Conservation (phyloP, 2,888 invertebrate species). For the Philereme vetulata region DNA sequence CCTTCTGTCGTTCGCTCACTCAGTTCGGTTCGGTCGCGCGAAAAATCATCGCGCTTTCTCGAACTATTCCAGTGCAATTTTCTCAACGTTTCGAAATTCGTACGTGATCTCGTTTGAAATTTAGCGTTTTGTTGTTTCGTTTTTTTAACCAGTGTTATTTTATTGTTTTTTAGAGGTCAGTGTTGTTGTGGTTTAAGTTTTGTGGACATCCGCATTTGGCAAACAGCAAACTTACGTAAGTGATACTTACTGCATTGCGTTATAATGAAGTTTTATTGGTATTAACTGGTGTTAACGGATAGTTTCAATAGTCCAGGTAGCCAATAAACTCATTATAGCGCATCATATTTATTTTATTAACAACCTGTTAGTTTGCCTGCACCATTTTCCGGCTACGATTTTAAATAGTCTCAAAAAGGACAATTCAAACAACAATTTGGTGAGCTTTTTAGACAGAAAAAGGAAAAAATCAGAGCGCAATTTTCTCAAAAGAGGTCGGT, state of each 20-base stretch:
- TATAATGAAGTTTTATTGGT: conserved; percentile 41
- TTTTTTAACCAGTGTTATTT: conserved; percentile 40
- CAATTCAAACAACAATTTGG: conserved; percentile 6
- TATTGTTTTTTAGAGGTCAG: conserved; percentile 49
- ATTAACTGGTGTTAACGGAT: background rate
- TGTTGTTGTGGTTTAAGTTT: conserved; percentile 52
- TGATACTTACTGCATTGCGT: conserved; percentile 78
- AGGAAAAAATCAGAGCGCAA: conserved; percentile 38
- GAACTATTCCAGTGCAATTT: conserved; percentile 68
- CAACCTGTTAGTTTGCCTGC: background rate
- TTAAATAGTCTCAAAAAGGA: background rate
- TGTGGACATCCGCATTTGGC: conserved; percentile 57
- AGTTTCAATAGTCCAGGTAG: background rate
- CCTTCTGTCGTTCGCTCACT: conserved; percentile 49
- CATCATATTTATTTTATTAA: background rate
- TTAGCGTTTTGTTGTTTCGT: conserved; percentile 46
- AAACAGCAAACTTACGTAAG: conserved; percentile 79
- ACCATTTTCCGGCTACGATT: background rate
- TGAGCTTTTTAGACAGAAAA: conserved; percentile 31
- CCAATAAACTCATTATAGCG: background rate
- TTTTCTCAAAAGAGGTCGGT: conserved; percentile 40
- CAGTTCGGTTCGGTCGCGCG: conserved; percentile 34
- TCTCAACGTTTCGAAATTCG: conserved; percentile 48
- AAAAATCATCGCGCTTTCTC: conserved; percentile 59
- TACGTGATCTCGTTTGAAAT: conserved; percentile 48